Evolutionary conservation across 2,888 invertebrate genomes (phyloP), one percentile per base, ranked within the genome.

Genomic region (Drosophila siamana): DNA sequence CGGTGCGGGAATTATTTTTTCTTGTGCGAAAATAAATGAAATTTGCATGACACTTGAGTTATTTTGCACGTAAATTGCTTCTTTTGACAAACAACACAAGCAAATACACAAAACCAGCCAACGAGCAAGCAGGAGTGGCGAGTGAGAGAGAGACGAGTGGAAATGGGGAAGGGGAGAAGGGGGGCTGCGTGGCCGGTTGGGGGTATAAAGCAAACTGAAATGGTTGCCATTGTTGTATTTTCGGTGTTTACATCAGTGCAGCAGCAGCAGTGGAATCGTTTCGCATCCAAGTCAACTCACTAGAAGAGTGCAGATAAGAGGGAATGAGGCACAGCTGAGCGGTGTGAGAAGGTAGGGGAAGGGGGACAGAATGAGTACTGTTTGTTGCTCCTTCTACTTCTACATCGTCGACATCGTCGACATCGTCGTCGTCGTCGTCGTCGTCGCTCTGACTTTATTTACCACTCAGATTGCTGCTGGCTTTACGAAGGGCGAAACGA

Each of bases 31-130:
- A 86, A 86, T 86, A 86, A 86, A 89, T 87, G 84, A 89, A 90
- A 90, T 90, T 90, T 91, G 91, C 90, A 90, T 90, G 91, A 90
- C 90, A 90, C 90, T 90, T 89, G 89, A 90, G 89, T 90, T 90
- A 90, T 90, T 90, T 91, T 90, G 90, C 90, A 91, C 90, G 90
- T 90, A 90, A 91, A 90, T 90, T 91, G 90, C 89, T 86, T 86
- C 89, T 88, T 86, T 86, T 86, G 86, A 86, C 89, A 88, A 86
- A 89, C 87, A 89, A 89, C 78, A 80, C 84, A 88, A 70, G 76
- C 86, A 81, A 86, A 83, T 83, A 81, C 78, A 79, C 79, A 88
- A 73, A 68, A 68, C 69, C 74, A 70, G 66, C 51, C 69, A 80
- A 73, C 67, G 40, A 64, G 71, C 60, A 51, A 36, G 19, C 2